Evolutionary conservation across 2,797 vertebrate species (phyloP).

Genomic region (Selene dorsalis): DNA sequence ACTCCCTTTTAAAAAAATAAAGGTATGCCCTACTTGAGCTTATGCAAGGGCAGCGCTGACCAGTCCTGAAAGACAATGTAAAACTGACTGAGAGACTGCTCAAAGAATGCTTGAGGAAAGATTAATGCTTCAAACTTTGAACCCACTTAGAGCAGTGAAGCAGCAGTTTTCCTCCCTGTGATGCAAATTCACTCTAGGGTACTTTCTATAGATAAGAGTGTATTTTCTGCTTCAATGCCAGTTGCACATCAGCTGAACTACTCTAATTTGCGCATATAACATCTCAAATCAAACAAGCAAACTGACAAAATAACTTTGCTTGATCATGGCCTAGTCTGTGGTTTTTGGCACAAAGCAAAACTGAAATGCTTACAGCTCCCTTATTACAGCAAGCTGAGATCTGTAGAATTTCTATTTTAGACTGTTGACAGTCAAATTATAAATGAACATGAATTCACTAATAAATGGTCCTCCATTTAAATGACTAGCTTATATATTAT

Average conservation of each 20-base stretch:
- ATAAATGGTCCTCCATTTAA: conserved; percentile 45
- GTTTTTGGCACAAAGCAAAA: conserved; percentile 15
- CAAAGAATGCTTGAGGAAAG: conserved; percentile 50
- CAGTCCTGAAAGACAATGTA: conserved; percentile 40
- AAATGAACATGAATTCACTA: conserved; percentile 27
- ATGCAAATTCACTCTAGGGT: conserved; percentile 52
- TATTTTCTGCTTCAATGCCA: conserved; percentile 48
- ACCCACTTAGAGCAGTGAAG: conserved; percentile 54
- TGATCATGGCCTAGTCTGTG: conserved; percentile 12
- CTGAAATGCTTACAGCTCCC: neutral
- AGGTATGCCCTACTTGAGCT: conserved; percentile 42
- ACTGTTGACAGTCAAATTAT: conserved; percentile 19
- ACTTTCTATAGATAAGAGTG: conserved; percentile 59
- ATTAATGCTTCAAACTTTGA: conserved; percentile 55
- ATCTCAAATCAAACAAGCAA: conserved; percentile 51
- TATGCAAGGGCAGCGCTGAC: conserved; percentile 34
- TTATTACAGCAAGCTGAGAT: neutral
- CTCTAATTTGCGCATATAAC: conserved; percentile 54
- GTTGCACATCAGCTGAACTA: conserved; percentile 53
- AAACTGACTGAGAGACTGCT: conserved; percentile 51
- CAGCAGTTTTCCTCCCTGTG: conserved; percentile 47
- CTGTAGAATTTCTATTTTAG: conserved; percentile 4
- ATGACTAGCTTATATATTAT: conserved; percentile 48
- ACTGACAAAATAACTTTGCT: conserved; percentile 45
- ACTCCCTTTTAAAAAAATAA: conserved; percentile 36